Base-by-base conservation (phyloP, 2,888 invertebrate genomes). In the Sinohyriopsis cumingii region DNA sequence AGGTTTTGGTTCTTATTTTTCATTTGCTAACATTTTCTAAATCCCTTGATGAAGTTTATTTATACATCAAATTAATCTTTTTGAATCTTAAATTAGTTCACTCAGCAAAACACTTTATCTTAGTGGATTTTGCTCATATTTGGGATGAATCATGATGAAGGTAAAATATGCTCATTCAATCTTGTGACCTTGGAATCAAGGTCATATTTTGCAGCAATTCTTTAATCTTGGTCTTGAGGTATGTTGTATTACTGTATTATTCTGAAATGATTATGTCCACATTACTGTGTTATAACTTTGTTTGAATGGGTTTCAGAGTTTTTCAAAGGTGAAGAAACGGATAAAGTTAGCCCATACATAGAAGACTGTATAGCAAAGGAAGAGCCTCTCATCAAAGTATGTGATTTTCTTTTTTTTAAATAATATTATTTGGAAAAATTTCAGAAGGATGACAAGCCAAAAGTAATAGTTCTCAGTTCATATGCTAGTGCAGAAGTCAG, bases 301-400 rank as follows among this genome's bases (percentile, higher is more conserved):
- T 61, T 24, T 22, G 12, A 22, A 24, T 56, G 45, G 73, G 78
- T 76, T 80, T 7, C 80, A 91, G 98, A 98, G 86, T 94, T 99
- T 82, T 85, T 86, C 64, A 87, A 96, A 87, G 96, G 96, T 73
- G 93, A 96, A 25, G 97, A 98, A 83, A 95, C 96, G 2, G 99
- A 99, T 83, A 96, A 95, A 89, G 92, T 94, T 0, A 94, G 95
- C 88, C 91, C 95, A 0, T 96, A 94, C 87, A 96, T 99, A 73
- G 99, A 99, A 90, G 96, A 97, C 87, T 93, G 95, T 83, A 97
- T 99, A 72, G 95, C 95, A 0, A 95, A 95, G 84, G 94, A 95
- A 86, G 94, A 93, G 79, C 94, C 96, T 0, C 88, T 98, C 2
- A 92, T 94, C 5, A 95, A 95, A 91, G 94, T 92, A 74, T 63